A percentile compares a stretch with the other conserved stretches of the same genome.
Conservation (phyloP, 37 sponge, comb jelly and placozoan genomes). For the Tethya wilhelma region DNA sequence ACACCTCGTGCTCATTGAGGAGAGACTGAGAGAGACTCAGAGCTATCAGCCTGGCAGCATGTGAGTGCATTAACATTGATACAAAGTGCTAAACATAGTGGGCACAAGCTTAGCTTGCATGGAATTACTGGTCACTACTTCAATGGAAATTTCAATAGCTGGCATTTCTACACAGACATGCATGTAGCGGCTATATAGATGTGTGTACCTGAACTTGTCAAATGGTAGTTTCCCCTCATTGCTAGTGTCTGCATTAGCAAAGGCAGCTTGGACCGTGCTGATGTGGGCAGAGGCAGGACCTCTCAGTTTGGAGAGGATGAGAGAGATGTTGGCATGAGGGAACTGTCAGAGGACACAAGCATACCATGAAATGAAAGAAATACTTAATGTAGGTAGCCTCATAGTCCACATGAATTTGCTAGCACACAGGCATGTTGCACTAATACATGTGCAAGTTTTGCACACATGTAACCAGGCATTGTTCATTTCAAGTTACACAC, state of each 20-base stretch:
- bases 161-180: no score
- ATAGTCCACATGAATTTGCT: no score
- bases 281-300: conserved; percentile 65
- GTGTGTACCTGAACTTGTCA: conserved; percentile 59
- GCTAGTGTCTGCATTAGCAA: conserved; percentile 41
- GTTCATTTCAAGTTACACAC: no score
- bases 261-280: conserved; percentile 26
- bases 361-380: no score
- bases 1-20: conserved; percentile 87
- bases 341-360: conserved; percentile 64
- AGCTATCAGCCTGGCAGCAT: conserved; percentile 39
- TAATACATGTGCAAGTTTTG: no score
- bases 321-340: conserved; percentile 73
- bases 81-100: not conserved
- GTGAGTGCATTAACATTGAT: not conserved
- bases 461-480: no score
- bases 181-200: no score
- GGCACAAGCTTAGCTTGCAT: no score
- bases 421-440: no score
- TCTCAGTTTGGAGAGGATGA: conserved; percentile 68
- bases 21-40: conserved; percentile 50
- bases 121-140: no score
- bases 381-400: no score
- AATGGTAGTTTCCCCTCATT: conserved; percentile 39
- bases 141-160: no score